phyloP scores from a whole-genome alignment of 37 sponge, comb jelly and placozoan genomes.

The Chondrilla cf. caribensis region DNA sequence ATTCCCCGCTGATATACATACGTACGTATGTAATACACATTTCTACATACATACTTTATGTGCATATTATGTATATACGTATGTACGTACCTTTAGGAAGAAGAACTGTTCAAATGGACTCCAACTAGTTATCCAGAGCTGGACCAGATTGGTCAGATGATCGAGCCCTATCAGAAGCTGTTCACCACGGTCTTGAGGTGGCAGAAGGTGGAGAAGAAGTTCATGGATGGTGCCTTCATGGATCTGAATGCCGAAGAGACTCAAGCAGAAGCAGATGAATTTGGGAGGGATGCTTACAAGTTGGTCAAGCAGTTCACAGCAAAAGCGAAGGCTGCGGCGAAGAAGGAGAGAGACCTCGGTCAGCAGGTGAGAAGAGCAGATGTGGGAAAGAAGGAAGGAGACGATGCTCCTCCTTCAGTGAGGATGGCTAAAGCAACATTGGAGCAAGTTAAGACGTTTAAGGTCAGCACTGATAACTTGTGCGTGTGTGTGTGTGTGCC shows the following conservation, averaged over 20 bases:
- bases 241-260: slow-evolving; percentile 94
- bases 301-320: slow-evolving; percentile 74
- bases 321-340: slow-evolving; percentile 57
- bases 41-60: neutral
- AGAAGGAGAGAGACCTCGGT: slow-evolving; percentile 56
- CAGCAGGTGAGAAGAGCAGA: slow-evolving; percentile 2
- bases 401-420: slow-evolving; percentile 62
- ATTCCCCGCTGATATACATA: neutral
- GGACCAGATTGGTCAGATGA: slow-evolving; percentile 56
- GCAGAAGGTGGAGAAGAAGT: slow-evolving; percentile 95
- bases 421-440: slow-evolving; percentile 50
- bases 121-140: slow-evolving; percentile 87
- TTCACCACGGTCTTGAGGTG: slow-evolving; percentile 89
- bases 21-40: neutral
- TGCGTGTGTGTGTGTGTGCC: neutral
- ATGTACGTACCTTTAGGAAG: slow-evolving; percentile 64
- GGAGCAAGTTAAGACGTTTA: slow-evolving; percentile 74
- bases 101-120: slow-evolving; percentile 92
- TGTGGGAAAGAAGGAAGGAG: slow-evolving; percentile 18
- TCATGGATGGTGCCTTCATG: slow-evolving; percentile 93
- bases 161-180: slow-evolving; percentile 91
- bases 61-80: neutral
- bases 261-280: slow-evolving; percentile 89
- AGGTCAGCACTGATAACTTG: slow-evolving; percentile 25
- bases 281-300: slow-evolving; percentile 89